A percentile compares a stretch with the other conserved stretches of the same genome.
Conservation (phyloP, 2,888 invertebrate genomes). For the Apamea sordens region DNA sequence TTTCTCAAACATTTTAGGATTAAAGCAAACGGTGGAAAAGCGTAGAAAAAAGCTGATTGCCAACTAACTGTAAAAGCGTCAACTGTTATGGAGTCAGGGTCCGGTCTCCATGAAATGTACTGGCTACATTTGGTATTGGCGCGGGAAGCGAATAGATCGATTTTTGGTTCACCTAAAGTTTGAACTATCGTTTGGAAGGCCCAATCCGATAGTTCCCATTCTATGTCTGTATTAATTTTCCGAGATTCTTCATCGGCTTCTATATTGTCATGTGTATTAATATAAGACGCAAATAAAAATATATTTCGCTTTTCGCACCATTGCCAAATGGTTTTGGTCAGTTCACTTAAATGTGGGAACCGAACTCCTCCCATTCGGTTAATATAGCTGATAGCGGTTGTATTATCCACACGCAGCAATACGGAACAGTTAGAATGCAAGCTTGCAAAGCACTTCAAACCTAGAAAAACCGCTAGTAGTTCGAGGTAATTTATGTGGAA, state of each 20-base stretch:
- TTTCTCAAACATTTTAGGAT: neutral
- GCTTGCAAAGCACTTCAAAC: neutral
- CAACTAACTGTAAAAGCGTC: neutral
- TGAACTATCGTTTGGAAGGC: slow-evolving; percentile 2
- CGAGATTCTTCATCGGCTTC: slow-evolving; percentile 5
- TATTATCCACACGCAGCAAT: neutral
- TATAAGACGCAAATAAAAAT: neutral
- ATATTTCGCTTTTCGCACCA: too few species aligned
- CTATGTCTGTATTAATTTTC: neutral
- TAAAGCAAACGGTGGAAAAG: slow-evolving; percentile 1
- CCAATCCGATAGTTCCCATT: neutral
- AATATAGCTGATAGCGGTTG: too few species aligned
- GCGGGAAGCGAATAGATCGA: too few species aligned
- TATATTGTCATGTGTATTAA: neutral
- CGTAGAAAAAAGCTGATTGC: neutral
- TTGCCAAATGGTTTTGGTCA: neutral
- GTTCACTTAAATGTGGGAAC: neutral
- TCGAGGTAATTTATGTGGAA: neutral
- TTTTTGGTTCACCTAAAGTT: too few species aligned
- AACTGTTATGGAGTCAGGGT: neutral
- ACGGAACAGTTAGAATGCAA: neutral
- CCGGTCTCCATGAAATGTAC: too few species aligned
- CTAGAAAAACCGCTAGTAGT: neutral
- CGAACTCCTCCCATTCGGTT: neutral
- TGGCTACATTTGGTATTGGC: too few species aligned